Evolutionary conservation across 1,140 invertebrate species (phyloP), one percentile per base, ranked within the genome.

Genomic region (Augochlora pura): DNA sequence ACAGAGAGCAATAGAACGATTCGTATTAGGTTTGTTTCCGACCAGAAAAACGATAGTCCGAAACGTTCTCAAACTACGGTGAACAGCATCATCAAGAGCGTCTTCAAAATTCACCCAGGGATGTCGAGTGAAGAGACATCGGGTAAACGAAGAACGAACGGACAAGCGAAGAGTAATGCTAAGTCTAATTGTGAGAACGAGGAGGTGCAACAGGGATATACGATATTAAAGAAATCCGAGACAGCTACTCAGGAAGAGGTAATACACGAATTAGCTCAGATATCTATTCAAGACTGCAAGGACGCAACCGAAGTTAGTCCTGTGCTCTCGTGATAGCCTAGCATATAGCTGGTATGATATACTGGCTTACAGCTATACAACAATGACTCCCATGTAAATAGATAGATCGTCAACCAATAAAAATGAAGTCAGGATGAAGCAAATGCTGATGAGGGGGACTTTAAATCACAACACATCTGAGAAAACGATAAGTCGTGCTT

Each of bases 271-370:
- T 83, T 91, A 21, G 82, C 88, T 75, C 90, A 91, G 66, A 69
- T 91, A 80, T 87, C 88, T 10, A 90, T 92, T 82, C 86, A 90
- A 88, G 91, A 91, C 85, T 91, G 90, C 81, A 90, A 90, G 65
- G 90, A 91, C n/a, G 81, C 84, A 38, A 78, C 83, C 66, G 88
- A 91, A 32, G 71, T 88, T 66, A 83, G 85, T 63, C 81, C 87
- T 57, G 88, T 91, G 63, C 83, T 90, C 78, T 91, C 90, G 90
- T 91, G 90, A 91, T 92, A 91, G 86, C 81, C 77, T 86, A 82
- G 77, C 78, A 71, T 79, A 57, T 54, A 76, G 77, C 80, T 76
- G 46, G 32, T 80, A 71, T 72, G 46, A 81, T 73, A 54, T 85
- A 70, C 75, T 60, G 65, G 86, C 72, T 73, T 72, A 63, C 85